Evolutionary conservation across 2,797 vertebrate species (phyloP).

Genomic region (Parauchenoglanis punctatus): DNA sequence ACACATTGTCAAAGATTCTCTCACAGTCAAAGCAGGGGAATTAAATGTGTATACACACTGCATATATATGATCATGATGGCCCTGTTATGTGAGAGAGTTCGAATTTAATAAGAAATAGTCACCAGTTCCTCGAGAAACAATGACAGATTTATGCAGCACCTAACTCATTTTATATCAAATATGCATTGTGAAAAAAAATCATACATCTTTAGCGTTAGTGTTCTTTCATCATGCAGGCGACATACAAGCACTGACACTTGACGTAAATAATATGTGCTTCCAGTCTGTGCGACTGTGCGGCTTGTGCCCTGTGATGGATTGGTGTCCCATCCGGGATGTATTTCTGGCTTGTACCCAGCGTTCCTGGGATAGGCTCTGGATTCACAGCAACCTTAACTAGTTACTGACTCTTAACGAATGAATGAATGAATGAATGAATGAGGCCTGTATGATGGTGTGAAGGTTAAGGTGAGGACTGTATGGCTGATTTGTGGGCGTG

Average conservation of each 20-base stretch:
- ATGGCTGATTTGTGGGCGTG: background rate
- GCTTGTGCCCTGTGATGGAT: background rate
- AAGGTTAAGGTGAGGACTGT: background rate
- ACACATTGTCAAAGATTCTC: slow-evolving; percentile 12
- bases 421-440: background rate
- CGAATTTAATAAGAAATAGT: background rate
- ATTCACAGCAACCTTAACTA: background rate
- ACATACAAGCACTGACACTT: background rate
- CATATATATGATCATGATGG: background rate
- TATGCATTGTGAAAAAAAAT: background rate
- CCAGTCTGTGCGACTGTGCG: background rate
- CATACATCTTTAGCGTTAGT: background rate
- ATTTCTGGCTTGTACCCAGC: background rate
- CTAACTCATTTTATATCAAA: background rate
- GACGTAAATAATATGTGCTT: background rate
- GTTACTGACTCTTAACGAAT: background rate
- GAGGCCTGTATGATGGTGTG: no score
- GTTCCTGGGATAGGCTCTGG: background rate
- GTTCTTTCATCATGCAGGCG: slow-evolving; percentile 2
- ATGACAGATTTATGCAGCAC: background rate
- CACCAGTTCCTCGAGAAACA: background rate
- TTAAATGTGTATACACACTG: background rate
- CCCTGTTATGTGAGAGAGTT: background rate
- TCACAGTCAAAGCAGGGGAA: background rate
- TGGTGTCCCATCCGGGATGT: background rate